Percentiles rank a stretch among this genome's conserved stretches.
Evolutionary conservation across 2,797 vertebrate genomes (phyloP).

Genomic region (Cirrhinus mrigala): DNA sequence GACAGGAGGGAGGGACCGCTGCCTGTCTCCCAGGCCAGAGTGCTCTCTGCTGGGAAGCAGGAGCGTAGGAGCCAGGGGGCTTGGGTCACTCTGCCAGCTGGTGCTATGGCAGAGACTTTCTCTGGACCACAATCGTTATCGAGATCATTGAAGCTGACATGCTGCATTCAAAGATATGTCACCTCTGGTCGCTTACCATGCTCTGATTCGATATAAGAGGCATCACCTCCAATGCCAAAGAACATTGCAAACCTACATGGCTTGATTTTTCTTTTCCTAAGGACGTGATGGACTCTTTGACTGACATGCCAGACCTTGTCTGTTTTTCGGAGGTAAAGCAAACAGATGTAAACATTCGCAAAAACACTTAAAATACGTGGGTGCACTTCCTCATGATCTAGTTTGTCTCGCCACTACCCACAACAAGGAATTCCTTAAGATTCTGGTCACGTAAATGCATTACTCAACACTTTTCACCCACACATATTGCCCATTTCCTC

Average conservation of each 20-base stretch:
- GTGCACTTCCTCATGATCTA: conserved; percentile 5
- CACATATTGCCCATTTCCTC: conserved; percentile 47
- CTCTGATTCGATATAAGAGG: conserved; percentile 72
- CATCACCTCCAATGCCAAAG: conserved; percentile 72
- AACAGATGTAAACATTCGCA: conserved; percentile 1
- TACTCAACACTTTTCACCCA: conserved; percentile 45
- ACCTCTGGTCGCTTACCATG: conserved; percentile 54
- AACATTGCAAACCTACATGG: conserved; percentile 73
- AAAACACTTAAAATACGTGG: background rate
- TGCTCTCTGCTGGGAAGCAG: conserved; percentile 64
- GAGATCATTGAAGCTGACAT: conserved; percentile 74
- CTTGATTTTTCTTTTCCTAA: conserved; percentile 76
- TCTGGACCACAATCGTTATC: conserved; percentile 69
- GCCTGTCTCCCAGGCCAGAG: conserved; percentile 73
- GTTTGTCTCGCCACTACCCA: conserved; percentile 4
- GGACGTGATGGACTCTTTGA: conserved; percentile 77
- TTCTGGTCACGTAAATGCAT: conserved; percentile 24
- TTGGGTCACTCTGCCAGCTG: conserved; percentile 80
- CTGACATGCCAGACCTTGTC: conserved; percentile 71
- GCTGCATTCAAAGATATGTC: conserved; percentile 72
- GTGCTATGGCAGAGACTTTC: conserved; percentile 72
- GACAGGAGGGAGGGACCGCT: conserved; percentile 74
- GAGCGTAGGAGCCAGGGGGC: conserved; percentile 67
- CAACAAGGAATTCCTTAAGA: conserved; percentile 40
- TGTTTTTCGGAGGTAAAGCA: conserved; percentile 44